phyloP scores from a whole-genome alignment of 2,888 invertebrate genomes.

The Protophormia terraenovae region DNA sequence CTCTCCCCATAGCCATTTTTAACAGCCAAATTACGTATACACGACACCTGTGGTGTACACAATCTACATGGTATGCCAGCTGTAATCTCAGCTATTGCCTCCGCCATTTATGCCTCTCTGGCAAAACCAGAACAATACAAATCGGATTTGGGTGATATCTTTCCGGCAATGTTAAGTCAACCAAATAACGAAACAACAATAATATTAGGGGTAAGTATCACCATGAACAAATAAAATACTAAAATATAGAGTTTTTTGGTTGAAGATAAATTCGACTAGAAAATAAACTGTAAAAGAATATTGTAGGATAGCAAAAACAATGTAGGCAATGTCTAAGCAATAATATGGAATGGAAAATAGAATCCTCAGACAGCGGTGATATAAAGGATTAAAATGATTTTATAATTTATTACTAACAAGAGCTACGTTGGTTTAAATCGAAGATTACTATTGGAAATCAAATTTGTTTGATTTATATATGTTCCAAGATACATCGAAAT shows the following conservation, averaged over 20 bases:
- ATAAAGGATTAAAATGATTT: slow-evolving; percentile 31
- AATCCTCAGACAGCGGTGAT: slow-evolving; percentile 37
- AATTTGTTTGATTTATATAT: no score
- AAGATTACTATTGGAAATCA: no score
- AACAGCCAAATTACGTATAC: slow-evolving; percentile 77
- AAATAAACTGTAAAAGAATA: slow-evolving; percentile 25
- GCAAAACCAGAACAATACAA: slow-evolving; percentile 87
- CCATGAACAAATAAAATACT: background rate
- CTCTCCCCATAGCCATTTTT: slow-evolving; percentile 76
- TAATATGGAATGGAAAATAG: slow-evolving; percentile 22
- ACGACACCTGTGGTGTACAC: slow-evolving; percentile 91
- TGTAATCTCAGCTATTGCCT: slow-evolving; percentile 90
- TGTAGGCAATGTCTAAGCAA: slow-evolving; percentile 35
- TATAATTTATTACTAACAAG: no score
- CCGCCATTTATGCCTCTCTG: slow-evolving; percentile 88
- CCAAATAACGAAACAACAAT: slow-evolving; percentile 69
- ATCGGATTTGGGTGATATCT: slow-evolving; percentile 83
- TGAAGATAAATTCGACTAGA: background rate
- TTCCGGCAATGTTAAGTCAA: slow-evolving; percentile 83
- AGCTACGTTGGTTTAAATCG: no score
- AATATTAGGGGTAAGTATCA: slow-evolving; percentile 77
- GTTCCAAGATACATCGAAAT: no score
- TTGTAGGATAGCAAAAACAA: background rate
- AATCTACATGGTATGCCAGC: slow-evolving; percentile 99
- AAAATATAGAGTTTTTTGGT: background rate